Evolutionary conservation across 2,888 invertebrate genomes (phyloP).

Genomic region (Kryphioiulus occultus): DNA sequence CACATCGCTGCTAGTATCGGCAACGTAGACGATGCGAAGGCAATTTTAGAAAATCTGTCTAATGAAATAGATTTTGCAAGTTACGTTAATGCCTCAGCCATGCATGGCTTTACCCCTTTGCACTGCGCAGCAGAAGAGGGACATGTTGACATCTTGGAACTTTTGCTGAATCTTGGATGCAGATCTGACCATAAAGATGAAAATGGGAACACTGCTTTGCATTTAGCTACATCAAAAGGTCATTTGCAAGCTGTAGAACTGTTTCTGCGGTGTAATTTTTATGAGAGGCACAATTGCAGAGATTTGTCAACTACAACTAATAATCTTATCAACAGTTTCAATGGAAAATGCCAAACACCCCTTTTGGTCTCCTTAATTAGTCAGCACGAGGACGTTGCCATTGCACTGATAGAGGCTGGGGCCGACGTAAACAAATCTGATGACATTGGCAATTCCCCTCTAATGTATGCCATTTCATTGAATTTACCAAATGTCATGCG

Average conservation of each 20-base stretch:
- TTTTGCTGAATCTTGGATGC: slow-evolving; percentile 69
- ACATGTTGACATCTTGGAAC: slow-evolving; percentile 69
- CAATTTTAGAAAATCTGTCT: neutral
- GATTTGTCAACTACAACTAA: too few relatives aligned
- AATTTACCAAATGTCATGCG: neutral
- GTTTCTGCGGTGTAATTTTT: neutral
- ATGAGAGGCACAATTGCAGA: too few relatives aligned
- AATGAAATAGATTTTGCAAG: slow-evolving; percentile 62
- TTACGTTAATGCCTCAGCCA: slow-evolving; percentile 83
- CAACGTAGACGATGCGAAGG: neutral
- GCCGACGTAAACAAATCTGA: neutral
- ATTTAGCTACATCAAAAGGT: neutral
- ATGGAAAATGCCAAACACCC: neutral
- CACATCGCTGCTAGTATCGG: neutral
- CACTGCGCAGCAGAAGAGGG: neutral
- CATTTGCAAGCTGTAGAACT: neutral
- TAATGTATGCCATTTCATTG: neutral
- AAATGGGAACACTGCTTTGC: neutral
- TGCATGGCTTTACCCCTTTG: slow-evolving; percentile 70
- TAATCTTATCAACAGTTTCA: neutral
- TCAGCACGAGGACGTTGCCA: neutral
- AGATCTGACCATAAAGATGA: neutral
- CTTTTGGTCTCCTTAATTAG: neutral
- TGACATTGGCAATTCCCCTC: neutral
- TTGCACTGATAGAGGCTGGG: neutral